Conservation (phyloP, 2,797 vertebrate species). For the Trematomus bernacchii region DNA sequence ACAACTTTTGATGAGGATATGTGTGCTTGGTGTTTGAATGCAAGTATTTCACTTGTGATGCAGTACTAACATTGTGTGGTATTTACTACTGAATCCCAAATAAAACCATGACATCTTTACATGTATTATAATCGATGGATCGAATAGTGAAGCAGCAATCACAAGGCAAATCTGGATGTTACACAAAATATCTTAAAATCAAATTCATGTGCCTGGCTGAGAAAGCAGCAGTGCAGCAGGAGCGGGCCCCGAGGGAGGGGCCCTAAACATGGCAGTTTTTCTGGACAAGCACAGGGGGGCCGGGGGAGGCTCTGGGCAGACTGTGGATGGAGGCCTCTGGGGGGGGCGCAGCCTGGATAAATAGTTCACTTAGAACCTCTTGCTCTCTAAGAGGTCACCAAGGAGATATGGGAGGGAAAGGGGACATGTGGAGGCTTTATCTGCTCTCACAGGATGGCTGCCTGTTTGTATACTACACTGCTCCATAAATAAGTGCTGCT, state of each 20-base stretch:
- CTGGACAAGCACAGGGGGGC: slow-evolving; percentile 84
- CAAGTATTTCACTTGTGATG: not conserved
- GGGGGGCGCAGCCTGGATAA: slow-evolving; percentile 83
- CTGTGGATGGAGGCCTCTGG: slow-evolving; percentile 80
- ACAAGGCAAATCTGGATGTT: slow-evolving; percentile 74
- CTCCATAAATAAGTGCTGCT: slow-evolving; percentile 76
- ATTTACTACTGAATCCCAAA: not conserved
- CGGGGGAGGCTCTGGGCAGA: slow-evolving; percentile 77
- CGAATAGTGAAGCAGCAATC: slow-evolving; percentile 38
- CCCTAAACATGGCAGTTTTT: slow-evolving; percentile 86
- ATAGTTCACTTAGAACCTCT: slow-evolving; percentile 83
- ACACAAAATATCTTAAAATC: slow-evolving; percentile 72
- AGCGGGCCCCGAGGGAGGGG: slow-evolving; percentile 77
- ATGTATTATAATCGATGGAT: not conserved
- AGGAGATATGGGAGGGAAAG: slow-evolving; percentile 80
- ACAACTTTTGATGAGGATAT: no score
- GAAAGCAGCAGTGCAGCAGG: slow-evolving; percentile 60
- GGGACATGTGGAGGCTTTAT: slow-evolving; percentile 64
- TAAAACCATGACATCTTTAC: not conserved
- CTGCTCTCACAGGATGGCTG: slow-evolving; percentile 64
- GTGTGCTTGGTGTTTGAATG: not conserved
- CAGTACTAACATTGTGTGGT: not conserved
- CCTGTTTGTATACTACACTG: slow-evolving; percentile 66
- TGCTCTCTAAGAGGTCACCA: slow-evolving; percentile 87
- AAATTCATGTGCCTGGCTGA: slow-evolving; percentile 68